Percentiles rank a stretch among this genome's conserved stretches.
Evolutionary conservation across 1,140 invertebrate species (phyloP).

Genomic region (Bombus polaris): DNA sequence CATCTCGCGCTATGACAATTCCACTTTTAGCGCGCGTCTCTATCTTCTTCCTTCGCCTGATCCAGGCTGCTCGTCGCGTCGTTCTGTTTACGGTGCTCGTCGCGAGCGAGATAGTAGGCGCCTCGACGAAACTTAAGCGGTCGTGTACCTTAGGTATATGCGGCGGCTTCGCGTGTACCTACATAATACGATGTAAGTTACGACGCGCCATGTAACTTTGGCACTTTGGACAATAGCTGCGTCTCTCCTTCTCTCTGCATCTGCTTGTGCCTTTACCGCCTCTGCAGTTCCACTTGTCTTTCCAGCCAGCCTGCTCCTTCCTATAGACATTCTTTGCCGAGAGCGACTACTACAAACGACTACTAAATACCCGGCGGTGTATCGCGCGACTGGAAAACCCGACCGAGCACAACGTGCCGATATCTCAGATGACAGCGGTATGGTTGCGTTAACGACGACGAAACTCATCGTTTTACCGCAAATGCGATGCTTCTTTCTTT

Average conservation of each 20-base stretch:
- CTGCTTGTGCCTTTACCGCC: background rate
- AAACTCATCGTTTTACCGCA: too few relatives aligned
- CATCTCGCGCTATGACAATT: constrained; percentile 71
- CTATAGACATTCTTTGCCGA: constrained; percentile 26
- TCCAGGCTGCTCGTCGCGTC: constrained; percentile 42
- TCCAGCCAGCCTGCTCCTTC: constrained; percentile 15
- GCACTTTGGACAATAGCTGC: constrained; percentile 73
- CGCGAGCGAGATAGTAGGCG: constrained; percentile 67
- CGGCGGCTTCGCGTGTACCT: constrained; percentile 64
- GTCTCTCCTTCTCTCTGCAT: constrained; percentile 47
- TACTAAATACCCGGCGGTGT: constrained; percentile 64
- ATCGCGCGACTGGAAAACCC: constrained; percentile 41
- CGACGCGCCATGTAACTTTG: constrained; percentile 73
- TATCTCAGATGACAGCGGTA: too few relatives aligned
- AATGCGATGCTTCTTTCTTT: too few relatives aligned
- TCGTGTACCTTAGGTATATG: constrained; percentile 70
- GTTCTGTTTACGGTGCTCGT: constrained; percentile 67
- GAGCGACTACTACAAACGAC: constrained; percentile 51
- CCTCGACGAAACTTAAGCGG: constrained; percentile 72
- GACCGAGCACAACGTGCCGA: background rate
- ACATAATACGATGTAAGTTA: constrained; percentile 72
- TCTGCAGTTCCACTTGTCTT: background rate
- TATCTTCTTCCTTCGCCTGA: constrained; percentile 43
- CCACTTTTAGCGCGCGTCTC: constrained; percentile 66
- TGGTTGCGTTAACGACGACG: too few relatives aligned